Conservation (phyloP, 2,113 vertebrate genomes). For the Cephalopterus ornatus region DNA sequence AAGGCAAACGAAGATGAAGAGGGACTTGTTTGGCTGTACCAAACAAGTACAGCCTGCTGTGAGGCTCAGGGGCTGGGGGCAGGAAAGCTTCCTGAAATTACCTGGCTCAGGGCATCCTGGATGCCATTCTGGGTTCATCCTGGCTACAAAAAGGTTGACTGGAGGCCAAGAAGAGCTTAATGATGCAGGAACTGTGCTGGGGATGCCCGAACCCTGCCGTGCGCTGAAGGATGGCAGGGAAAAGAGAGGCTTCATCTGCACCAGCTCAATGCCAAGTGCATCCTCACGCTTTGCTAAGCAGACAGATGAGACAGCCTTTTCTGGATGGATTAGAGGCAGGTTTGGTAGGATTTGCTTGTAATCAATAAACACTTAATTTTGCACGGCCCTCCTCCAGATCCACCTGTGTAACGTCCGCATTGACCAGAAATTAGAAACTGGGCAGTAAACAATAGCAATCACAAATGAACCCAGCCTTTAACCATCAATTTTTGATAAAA, state of each 20-base stretch:
- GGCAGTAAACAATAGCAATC: constrained; percentile 23
- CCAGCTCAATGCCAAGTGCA: not conserved
- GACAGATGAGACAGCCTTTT: not conserved
- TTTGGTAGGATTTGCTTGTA: not conserved
- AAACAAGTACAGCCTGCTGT: not conserved
- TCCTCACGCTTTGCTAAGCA: not conserved
- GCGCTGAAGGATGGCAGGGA: not conserved
- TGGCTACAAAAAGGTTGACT: not conserved
- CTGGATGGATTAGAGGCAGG: not conserved
- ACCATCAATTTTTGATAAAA: constrained; percentile 54
- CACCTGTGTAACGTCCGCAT: accelerated
- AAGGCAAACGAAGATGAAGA: not conserved
- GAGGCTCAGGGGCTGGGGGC: not conserved
- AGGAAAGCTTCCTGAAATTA: not conserved
- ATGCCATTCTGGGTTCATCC: not conserved
- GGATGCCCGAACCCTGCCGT: not conserved
- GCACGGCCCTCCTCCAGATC: not conserved
- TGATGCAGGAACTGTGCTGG: not conserved
- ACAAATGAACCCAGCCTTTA: constrained; percentile 15
- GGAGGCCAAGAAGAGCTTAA: not conserved
- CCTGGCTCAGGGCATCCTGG: not conserved
- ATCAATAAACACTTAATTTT: constrained; percentile 32
- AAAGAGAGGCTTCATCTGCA: not conserved
- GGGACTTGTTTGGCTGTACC: no score
- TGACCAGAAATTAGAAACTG: constrained; percentile 32